Evolutionary conservation across 2,113 vertebrate species (phyloP).

Genomic region (Cinclus cinclus): DNA sequence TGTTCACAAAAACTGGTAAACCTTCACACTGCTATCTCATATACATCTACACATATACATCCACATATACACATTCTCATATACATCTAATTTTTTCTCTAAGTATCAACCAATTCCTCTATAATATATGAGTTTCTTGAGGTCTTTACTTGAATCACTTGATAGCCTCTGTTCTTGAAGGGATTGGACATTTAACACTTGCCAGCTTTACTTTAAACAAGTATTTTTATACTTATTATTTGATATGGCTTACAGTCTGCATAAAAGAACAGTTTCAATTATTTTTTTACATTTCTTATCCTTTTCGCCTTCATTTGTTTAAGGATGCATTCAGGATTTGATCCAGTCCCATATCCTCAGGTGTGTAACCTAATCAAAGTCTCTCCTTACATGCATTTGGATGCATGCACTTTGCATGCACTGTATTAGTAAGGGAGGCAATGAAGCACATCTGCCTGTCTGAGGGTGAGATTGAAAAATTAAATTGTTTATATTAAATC

Average conservation of each 20-base stretch:
- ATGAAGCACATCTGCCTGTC: neutral
- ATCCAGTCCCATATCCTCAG: neutral
- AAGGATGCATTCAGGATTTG: neutral
- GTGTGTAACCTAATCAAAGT: neutral
- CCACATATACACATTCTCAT: neutral
- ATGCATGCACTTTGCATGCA: neutral
- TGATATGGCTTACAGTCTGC: neutral
- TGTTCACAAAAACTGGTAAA: neutral
- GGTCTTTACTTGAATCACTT: neutral
- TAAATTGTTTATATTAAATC: neutral
- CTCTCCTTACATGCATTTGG: neutral
- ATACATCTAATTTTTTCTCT: neutral
- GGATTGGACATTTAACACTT: neutral
- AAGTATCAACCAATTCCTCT: neutral
- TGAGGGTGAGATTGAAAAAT: neutral
- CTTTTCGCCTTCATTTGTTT: neutral
- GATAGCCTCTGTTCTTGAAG: neutral
- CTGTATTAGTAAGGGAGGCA: neutral
- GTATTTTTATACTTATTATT: neutral
- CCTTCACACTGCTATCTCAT: rapidly evolving
- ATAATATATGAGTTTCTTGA: neutral
- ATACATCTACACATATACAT: no score
- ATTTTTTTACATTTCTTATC: neutral
- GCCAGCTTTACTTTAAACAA: neutral
- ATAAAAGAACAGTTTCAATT: neutral